A percentile compares a stretch with the other conserved stretches of the same genome.
Conservation (phyloP, 1,140 invertebrate genomes). For the Heliconius himera region DNA sequence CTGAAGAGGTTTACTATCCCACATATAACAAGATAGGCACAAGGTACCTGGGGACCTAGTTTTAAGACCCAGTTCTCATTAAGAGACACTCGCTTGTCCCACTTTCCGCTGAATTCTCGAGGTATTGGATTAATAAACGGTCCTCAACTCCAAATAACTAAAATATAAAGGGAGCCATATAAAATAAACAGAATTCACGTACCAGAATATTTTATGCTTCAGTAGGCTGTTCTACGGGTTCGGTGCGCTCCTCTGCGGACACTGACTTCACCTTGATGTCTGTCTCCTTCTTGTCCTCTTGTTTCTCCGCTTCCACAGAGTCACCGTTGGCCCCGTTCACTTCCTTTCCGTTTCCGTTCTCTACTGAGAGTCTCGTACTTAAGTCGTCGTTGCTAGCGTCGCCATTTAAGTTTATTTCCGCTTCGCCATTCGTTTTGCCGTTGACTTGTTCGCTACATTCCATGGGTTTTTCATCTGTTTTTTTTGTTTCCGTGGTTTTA, state of each 20-base stretch:
- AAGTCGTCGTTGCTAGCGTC: slow-evolving; percentile 61
- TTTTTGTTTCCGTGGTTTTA: slow-evolving; percentile 30
- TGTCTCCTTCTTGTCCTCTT: slow-evolving; percentile 56
- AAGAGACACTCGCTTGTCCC: too few relatives aligned
- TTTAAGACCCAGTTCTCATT: too few relatives aligned
- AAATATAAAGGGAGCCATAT: not conserved
- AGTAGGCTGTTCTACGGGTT: slow-evolving; percentile 74
- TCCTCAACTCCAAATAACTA: not conserved
- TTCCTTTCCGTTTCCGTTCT: slow-evolving; percentile 65
- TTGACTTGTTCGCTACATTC: slow-evolving; percentile 55
- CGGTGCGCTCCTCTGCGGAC: slow-evolving; percentile 58
- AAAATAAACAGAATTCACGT: slow-evolving; percentile 40
- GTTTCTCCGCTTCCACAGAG: slow-evolving; percentile 44
- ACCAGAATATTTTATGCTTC: slow-evolving; percentile 75
- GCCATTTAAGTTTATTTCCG: slow-evolving; percentile 59
- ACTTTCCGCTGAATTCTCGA: too few relatives aligned
- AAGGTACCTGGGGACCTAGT: too few relatives aligned
- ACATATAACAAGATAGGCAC: too few relatives aligned
- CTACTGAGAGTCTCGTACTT: slow-evolving; percentile 63
- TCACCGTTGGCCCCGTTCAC: slow-evolving; percentile 66
- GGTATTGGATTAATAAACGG: too few relatives aligned
- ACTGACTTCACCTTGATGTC: slow-evolving; percentile 74
- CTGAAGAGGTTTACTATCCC: too few relatives aligned
- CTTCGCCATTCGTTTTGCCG: slow-evolving; percentile 62
- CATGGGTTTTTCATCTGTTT: slow-evolving; percentile 41